Percentiles rank a stretch among this genome's conserved stretches.
Conservation (phyloP, 2,888 invertebrate genomes). For the Polymixis flavicincta region DNA sequence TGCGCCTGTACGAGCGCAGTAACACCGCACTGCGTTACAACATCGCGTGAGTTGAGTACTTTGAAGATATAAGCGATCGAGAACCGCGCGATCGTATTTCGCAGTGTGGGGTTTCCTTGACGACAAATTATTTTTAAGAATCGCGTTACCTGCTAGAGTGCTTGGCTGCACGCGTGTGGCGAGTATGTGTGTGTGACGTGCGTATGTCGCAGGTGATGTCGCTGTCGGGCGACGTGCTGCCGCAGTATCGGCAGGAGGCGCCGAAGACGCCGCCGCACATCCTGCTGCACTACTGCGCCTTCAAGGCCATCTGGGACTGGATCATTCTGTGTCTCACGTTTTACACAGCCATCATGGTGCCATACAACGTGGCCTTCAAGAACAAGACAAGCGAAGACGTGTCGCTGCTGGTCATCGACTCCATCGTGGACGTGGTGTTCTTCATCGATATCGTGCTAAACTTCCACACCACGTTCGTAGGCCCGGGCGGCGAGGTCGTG, state of each 20-base stretch:
- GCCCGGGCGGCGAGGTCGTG: conserved; percentile 98
- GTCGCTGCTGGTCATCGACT: conserved; percentile 98
- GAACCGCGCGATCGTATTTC: not conserved
- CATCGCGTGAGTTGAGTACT: not conserved
- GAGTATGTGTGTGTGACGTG: not conserved
- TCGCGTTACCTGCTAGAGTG: not conserved
- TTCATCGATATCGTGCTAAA: conserved; percentile 99
- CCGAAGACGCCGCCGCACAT: conserved; percentile 99
- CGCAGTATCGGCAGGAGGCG: conserved; percentile 99
- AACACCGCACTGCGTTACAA: conserved; percentile 9
- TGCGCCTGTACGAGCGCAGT: not conserved
- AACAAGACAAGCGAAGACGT: conserved; percentile 99
- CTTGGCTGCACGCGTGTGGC: not conserved
- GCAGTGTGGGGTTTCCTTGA: conserved; percentile 15
- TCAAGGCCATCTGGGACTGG: conserved; percentile 99
- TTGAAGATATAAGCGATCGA: not conserved
- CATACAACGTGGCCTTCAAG: conserved; percentile 99
- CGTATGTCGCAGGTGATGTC: conserved; percentile 93
- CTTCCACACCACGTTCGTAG: conserved; percentile 99
- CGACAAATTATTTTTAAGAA: not conserved
- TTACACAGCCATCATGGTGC: conserved; percentile 99
- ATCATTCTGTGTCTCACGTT: conserved; percentile 99
- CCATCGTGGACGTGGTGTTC: conserved; percentile 99
- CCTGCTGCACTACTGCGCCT: conserved; percentile 99
- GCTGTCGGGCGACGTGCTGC: conserved; percentile 99